phyloP scores from a whole-genome alignment of 2,888 invertebrate species.

The Hypolimnas misippus region DNA sequence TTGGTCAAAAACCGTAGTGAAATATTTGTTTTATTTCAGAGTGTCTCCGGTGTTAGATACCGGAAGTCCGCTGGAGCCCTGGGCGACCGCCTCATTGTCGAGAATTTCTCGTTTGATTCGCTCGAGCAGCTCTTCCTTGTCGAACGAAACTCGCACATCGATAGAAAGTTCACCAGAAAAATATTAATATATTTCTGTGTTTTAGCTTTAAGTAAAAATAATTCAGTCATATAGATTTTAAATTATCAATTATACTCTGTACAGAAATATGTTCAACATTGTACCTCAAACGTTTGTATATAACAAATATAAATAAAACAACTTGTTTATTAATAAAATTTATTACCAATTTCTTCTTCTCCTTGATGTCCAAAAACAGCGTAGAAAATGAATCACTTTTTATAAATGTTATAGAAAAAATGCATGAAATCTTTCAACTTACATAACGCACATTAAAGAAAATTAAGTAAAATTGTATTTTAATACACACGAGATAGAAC shows the following conservation, averaged over 20 bases:
- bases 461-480: background rate
- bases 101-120: slow-evolving; percentile 68
- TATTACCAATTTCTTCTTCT: slow-evolving; percentile 42
- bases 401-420: slow-evolving; percentile 3
- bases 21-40: slow-evolving; percentile 46
- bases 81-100: slow-evolving; percentile 76
- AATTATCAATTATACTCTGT: background rate
- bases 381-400: background rate
- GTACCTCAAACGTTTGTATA: slow-evolving; percentile 16
- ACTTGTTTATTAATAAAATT: slow-evolving; percentile 47
- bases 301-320: slow-evolving; percentile 48
- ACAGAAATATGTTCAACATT: background rate
- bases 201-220: background rate
- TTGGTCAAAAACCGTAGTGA: no score
- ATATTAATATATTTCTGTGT: slow-evolving; percentile 22
- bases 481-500: no score
- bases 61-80: slow-evolving; percentile 71
- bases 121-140: slow-evolving; percentile 64
- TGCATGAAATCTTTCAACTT: background rate
- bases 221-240: background rate
- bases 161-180: slow-evolving; percentile 47
- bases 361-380: slow-evolving; percentile 22
- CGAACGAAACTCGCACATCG: slow-evolving; percentile 60
- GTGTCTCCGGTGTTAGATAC: slow-evolving; percentile 64
- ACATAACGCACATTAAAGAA: background rate